Evolutionary conservation across 2,797 vertebrate genomes (phyloP), one percentile per base, ranked within the genome.

Genomic region (Takifugu ocellatus): DNA sequence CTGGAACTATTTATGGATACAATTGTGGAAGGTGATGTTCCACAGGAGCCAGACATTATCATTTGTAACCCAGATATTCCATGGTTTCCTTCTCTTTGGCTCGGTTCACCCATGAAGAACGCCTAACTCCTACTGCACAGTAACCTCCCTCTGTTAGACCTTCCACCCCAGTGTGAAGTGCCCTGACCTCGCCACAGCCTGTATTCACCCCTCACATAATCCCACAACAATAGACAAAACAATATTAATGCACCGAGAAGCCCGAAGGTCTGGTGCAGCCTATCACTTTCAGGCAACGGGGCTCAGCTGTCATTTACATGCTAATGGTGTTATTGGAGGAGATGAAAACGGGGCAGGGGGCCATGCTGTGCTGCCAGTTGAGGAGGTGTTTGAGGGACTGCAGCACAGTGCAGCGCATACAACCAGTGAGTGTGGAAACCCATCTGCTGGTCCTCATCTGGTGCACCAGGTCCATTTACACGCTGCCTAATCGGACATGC

Each of bases 281-380:
- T 72, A 81, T 85, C 69, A 68, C 78, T 72, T 66, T 39, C 72
- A 29, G 62, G 68, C 67, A 7, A 66, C 69, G 68, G 61, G 76
- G 63, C 79, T 73, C 59, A 77, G 68, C 57, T 70, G 68, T 75
- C 77, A 87, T 90, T 88, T 86, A 78, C 84, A 90, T 90, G 83
- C 77, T 87, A 89, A 90, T 88, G 62, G 49, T 49, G 67, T 75
- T 74, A 62, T 81, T 48, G 61, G 50, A 68, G 60, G 70, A 31
- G 25, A 49, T 45, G 74, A 56, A 45, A 51, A 61, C 24, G 61
- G 62, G 36, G 46, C 44, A 51, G 58, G 68, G 74, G 71, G 55
- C 58, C 60, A 25, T 5, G 39, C 63, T 42, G 54, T 5, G 45
- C 14, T 25, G 44, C 63, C 39, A 42, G 66, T 61, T 48, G 57